Evolutionary conservation across 2,888 invertebrate species (phyloP), one percentile per base, ranked within the genome.

Genomic region (Tetheella fluctuosa): DNA sequence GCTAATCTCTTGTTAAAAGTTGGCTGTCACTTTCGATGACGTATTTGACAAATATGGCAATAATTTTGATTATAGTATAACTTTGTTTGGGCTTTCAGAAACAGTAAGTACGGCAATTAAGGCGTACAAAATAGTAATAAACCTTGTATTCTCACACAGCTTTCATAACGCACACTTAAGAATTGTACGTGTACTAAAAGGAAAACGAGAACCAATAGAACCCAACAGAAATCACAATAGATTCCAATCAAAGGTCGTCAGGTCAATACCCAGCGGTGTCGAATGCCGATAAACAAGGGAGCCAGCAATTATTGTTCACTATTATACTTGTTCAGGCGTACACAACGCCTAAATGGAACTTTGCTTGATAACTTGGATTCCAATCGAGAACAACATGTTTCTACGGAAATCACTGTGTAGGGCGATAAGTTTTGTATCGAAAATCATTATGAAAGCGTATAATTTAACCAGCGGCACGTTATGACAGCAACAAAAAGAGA

Each of bases 231-330:
- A 20, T 20, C 10, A 20, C 48, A 48, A 48, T 48, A 48, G 48
- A 48, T 48, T 48, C 48, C 48, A 48, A 48, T 48, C 48, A 48
- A 17, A n/a, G n/a, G 20, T 10, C 10, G 48, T 39, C 39, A 39
- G n/a, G 7, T 1, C 39, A 39, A 39, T 7, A 39, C n/a, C n/a
- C 42, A 15, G 15, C 42, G 48, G 48, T 20, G 48, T 48, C 17
- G 48, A 20, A 48, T 20, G 48, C 48, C 48, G 48, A 20, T 10
- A 48, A 48, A 48, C 48, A 48, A 48, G 17, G 42, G 28, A 17
- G 54, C 15, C 20, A 54, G 58, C 55, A 58, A 55, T 52, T 61
- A 58, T 58, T 61, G 61, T 61, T 52, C 17, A 54, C 58, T 55
- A 17, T 42, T 5, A 20, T 12, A 48, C 48, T 48, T 48, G 48